These are phyloP conservation scores for Montifringilla adamsi DNA, from an alignment of 2,113 vertebrate genomes.

Conservation along the genomic window DNA sequence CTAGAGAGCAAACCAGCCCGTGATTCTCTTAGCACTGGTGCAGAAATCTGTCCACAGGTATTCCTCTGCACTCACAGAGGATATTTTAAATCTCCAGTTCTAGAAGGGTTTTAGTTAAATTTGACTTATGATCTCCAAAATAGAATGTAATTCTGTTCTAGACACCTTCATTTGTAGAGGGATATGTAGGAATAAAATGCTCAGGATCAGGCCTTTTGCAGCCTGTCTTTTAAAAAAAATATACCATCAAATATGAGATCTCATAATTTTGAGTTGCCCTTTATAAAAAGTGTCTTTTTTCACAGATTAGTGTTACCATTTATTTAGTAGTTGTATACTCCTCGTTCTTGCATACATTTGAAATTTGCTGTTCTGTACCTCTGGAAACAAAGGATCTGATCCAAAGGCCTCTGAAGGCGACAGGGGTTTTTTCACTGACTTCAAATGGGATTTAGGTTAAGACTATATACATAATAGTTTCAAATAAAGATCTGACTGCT, in stretches of 20 bases:
- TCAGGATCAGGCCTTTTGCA: not conserved
- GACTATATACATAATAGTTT: not conserved
- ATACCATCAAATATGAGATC: not conserved
- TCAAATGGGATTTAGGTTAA: not conserved
- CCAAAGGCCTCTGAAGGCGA: not conserved
- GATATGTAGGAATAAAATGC: not conserved
- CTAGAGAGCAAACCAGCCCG: not conserved
- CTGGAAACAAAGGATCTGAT: slow-evolving; percentile 43
- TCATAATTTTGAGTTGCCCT: not conserved
- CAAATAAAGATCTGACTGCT: not conserved
- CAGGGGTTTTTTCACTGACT: not conserved
- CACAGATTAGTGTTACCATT: not conserved
- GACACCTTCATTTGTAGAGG: not conserved
- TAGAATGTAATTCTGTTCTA: not conserved
- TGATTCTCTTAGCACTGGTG: not conserved
- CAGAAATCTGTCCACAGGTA: not conserved
- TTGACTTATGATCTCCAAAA: not conserved
- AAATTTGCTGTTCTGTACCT: not conserved
- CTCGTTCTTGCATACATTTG: not conserved
- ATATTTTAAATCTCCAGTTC: not conserved
- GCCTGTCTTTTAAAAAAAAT: not conserved
- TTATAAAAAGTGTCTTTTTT: not conserved
- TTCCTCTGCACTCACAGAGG: not conserved
- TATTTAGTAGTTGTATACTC: not conserved
- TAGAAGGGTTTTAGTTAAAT: not conserved